Conservation (phyloP, 2,888 invertebrate genomes). For the Petrolisthes cinctipes region DNA sequence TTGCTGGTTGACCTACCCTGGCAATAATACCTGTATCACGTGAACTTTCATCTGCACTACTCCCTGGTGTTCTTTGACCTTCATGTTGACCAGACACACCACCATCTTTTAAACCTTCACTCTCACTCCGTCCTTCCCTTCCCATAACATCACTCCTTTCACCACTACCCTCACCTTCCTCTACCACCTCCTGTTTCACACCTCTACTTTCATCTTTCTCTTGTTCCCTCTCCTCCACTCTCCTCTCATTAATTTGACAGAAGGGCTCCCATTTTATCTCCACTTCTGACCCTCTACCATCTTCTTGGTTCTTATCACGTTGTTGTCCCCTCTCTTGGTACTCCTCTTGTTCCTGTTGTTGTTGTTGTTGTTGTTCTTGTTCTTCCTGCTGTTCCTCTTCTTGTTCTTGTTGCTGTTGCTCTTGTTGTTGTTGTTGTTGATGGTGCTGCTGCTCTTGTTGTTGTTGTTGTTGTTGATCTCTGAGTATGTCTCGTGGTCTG, state of each 20-base stretch:
- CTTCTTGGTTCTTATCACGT: background rate
- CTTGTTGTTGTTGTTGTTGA: no score
- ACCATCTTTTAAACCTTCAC: constrained; percentile 18
- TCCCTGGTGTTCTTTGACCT: constrained; percentile 55
- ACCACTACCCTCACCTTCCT: constrained; percentile 17
- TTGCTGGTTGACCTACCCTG: constrained; percentile 64
- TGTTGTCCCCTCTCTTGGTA: constrained; percentile 17
- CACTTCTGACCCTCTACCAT: background rate
- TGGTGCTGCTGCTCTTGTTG: constrained; percentile 22
- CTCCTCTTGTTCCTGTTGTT: background rate
- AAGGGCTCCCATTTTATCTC: background rate
- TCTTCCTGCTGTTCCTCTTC: constrained; percentile 3
- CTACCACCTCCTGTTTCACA: background rate
- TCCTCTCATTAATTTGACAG: background rate
- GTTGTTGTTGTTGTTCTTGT: constrained; percentile 10
- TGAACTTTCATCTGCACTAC: constrained; percentile 63
- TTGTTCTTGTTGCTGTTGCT: background rate
- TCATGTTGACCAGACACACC: no score
- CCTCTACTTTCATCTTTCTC: background rate
- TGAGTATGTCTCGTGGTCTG: constrained; percentile 27
- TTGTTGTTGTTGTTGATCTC: constrained; percentile 37
- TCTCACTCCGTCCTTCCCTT: constrained; percentile 29
- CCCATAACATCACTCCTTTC: background rate
- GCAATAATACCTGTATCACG: constrained; percentile 63
- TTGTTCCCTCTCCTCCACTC: background rate